Percentiles rank a stretch among this genome's conserved stretches.
These are phyloP conservation scores for Ips typographus DNA, from an alignment of 1,140 invertebrate species.

Conservation along the genomic window DNA sequence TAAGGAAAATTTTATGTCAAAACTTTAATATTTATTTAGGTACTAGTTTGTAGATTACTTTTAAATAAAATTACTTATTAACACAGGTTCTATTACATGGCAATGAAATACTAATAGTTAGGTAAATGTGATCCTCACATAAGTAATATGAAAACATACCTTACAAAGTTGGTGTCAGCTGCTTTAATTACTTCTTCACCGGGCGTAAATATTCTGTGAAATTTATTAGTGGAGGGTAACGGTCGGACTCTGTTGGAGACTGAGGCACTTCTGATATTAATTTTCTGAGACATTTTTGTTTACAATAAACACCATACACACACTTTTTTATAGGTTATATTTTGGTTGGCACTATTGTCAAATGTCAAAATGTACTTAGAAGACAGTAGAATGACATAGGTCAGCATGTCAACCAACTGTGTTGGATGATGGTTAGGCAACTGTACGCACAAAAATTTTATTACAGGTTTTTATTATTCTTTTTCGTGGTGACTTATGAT, in stretches of 20 bases:
- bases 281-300: slow-evolving; percentile 45
- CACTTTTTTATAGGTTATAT: too few relatives aligned
- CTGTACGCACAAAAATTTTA: too few relatives aligned
- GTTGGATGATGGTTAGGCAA: too few relatives aligned
- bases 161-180: slow-evolving; percentile 73
- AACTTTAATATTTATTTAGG: background rate
- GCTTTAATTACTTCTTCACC: slow-evolving; percentile 82
- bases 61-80: background rate
- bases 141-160: slow-evolving; percentile 56
- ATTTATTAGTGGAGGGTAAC: slow-evolving; percentile 58
- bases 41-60: background rate
- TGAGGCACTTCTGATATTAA: slow-evolving; percentile 52
- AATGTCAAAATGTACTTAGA: too few relatives aligned
- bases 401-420: too few relatives aligned
- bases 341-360: too few relatives aligned
- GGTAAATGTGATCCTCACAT: background rate
- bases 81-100: too few relatives aligned
- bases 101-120: background rate
- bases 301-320: too few relatives aligned
- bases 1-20: too few relatives aligned
- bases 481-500: too few relatives aligned
- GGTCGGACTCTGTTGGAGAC: slow-evolving; percentile 55
- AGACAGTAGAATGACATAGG: too few relatives aligned
- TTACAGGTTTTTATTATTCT: too few relatives aligned
- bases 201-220: slow-evolving; percentile 76